Percentiles rank a stretch among this genome's conserved stretches.
Conservation (phyloP, 2,888 invertebrate species). For the Muscina levida region DNA sequence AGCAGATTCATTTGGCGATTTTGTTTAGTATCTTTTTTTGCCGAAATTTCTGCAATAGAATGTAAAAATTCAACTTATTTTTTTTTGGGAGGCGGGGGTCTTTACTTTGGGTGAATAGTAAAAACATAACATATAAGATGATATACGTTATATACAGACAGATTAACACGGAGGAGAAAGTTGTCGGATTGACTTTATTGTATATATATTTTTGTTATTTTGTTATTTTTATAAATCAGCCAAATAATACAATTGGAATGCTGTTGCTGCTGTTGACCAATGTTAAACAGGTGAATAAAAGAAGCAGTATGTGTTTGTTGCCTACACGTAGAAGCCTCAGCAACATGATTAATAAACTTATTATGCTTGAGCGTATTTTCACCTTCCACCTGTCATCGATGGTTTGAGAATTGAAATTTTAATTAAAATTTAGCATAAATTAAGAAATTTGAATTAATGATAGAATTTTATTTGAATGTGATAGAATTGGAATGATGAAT, state of each 20-base stretch:
- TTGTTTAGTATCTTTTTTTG: not conserved
- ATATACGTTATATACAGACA: too few species aligned
- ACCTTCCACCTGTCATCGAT: too few species aligned
- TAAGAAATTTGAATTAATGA: too few species aligned
- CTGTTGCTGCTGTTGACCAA: not conserved
- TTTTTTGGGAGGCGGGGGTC: too few species aligned
- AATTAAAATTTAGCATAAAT: too few species aligned
- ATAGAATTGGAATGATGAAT: too few species aligned
- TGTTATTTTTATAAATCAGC: not conserved
- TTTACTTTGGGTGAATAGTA: constrained; percentile 20
- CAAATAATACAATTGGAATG: not conserved
- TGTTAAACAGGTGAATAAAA: not conserved
- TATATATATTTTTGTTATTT: not conserved
- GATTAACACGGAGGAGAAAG: constrained; percentile 31
- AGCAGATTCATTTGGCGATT: not conserved
- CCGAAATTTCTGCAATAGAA: constrained; percentile 6
- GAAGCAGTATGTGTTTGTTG: too few species aligned
- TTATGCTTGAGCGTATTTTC: too few species aligned
- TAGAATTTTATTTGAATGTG: too few species aligned
- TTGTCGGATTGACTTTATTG: constrained; percentile 15
- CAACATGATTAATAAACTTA: too few species aligned
- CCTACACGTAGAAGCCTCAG: too few species aligned
- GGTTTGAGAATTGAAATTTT: too few species aligned
- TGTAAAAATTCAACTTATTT: not conserved
- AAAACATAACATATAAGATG: not conserved